Evolutionary conservation across 2,888 invertebrate species (phyloP), one percentile per base, ranked within the genome.

Genomic region (Rhagonycha fulva): DNA sequence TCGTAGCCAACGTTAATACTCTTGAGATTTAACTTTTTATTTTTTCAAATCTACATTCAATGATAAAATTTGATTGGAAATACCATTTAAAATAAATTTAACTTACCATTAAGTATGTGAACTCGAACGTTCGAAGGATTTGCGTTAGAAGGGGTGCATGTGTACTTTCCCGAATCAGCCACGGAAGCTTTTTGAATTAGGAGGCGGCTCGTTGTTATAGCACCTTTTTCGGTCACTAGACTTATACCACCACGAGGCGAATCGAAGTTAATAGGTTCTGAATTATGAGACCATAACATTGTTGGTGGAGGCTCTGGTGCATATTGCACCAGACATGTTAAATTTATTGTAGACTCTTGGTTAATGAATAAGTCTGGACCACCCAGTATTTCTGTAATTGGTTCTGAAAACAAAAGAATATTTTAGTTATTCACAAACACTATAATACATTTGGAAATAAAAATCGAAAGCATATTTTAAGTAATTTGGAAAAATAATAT

Each of bases 211-310:
- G 94, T 95, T 82, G 96, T 96, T 83, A 94, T 91, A 77, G 92
- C 91, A 72, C 95, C 95, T 86, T 96, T 96, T 87, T 96, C 96
- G 62, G 96, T 96, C 79, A 96, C 94, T 83, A 96, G 90, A 84
- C 95, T 95, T 88, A 96, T 94, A 62, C 96, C 96, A 66, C 96
- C 96, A 71, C 96, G 91, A 47, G 95, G 95, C 75, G 96, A 96
- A 89, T 96, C 96, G 88, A 96, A 96, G 90, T 95, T 96, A 90
- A 96, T 96, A 85, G 93, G 92, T 93, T 95, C 90, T 81, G 88
- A 87, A 88, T 96, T 94, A 87, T 96, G 96, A 81, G 94, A 94
- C 96, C 96, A 96, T 81, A 92, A 91, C 87, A 96, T 95, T 78
- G 93, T 91, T 76, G 93, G 94, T 14, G 96, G 95, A 68, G 96